A percentile compares a stretch with the other conserved stretches of the same genome.
These are phyloP conservation scores for Neotragus moschatus DNA, from an alignment of 2,113 vertebrate genomes.

Conservation along the genomic window DNA sequence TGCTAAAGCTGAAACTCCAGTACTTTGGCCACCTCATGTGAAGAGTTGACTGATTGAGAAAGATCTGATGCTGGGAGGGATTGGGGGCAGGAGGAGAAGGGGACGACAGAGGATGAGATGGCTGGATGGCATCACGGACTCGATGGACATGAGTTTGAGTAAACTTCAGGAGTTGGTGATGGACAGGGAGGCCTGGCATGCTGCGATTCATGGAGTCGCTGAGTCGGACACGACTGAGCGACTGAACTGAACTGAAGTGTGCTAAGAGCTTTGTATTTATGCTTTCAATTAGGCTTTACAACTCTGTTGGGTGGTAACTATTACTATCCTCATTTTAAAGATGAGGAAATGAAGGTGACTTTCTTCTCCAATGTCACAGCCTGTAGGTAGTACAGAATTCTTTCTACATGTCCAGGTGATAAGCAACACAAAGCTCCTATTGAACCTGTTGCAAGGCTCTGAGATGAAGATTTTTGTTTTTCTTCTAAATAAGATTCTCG, in stretches of 20 bases:
- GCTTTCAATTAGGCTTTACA: slow-evolving; percentile 32
- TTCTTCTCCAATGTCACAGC: slow-evolving; percentile 23
- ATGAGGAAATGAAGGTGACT: slow-evolving; percentile 29
- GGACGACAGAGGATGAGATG: no score
- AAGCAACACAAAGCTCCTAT: neutral
- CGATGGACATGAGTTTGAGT: no score
- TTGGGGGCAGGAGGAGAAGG: no score
- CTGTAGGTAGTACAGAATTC: neutral
- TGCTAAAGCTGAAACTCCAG: neutral
- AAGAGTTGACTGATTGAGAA: neutral
- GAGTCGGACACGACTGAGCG: accelerated
- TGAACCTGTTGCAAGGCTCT: neutral
- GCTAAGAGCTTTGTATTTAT: slow-evolving; percentile 17
- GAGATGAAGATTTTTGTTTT: neutral
- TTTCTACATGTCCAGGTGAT: neutral
- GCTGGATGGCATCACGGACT: no score
- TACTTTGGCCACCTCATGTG: neutral
- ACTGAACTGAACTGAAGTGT: neutral
- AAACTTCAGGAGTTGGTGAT: no score
- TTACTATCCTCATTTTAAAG: slow-evolving; percentile 27
- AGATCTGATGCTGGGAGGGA: no score
- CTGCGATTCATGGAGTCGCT: accelerated
- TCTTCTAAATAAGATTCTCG: neutral
- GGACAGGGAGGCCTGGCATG: no score
- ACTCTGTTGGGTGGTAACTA: neutral